Percentiles rank a stretch among this genome's conserved stretches.
phyloP scores from a whole-genome alignment of 2,888 invertebrate genomes.

The Athalia rosae region DNA sequence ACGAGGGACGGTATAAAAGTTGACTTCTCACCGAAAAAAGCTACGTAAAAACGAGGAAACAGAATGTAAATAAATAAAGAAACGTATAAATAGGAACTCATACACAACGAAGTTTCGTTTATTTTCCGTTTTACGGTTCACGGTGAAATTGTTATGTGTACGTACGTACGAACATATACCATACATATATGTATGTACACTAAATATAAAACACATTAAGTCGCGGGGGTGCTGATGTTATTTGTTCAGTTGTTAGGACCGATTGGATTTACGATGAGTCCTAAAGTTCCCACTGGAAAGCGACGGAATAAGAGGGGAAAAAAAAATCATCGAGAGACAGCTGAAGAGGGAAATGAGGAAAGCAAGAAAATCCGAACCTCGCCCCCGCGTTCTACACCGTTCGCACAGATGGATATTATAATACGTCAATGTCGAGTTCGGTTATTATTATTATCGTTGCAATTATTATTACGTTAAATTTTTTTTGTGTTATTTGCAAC shows the following conservation, averaged over 20 bases:
- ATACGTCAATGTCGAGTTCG: conserved; percentile 35
- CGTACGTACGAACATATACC: no score
- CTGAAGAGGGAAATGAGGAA: conserved; percentile 25
- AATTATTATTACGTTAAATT: not conserved
- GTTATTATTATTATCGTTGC: not conserved
- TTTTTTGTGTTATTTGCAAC: not conserved
- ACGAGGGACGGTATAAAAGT: no score
- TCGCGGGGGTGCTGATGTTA: not conserved
- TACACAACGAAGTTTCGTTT: not conserved
- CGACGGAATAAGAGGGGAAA: not conserved
- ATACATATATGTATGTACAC: no score
- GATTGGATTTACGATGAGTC: conserved; percentile 44
- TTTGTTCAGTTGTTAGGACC: conserved; percentile 39
- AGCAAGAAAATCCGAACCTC: not conserved
- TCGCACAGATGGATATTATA: not conserved
- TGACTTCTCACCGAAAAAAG: not conserved
- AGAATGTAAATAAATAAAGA: no score
- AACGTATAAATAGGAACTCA: not conserved
- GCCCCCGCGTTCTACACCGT: not conserved
- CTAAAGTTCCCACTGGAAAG: conserved; percentile 8
- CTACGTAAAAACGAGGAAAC: no score
- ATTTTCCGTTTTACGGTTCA: not conserved
- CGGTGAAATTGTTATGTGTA: no score
- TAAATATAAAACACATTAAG: no score
- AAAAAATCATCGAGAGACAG: not conserved